A percentile compares a stretch with the other conserved stretches of the same genome.
Evolutionary conservation across 2,888 invertebrate species (phyloP).

Genomic region (Tortrix viridana): DNA sequence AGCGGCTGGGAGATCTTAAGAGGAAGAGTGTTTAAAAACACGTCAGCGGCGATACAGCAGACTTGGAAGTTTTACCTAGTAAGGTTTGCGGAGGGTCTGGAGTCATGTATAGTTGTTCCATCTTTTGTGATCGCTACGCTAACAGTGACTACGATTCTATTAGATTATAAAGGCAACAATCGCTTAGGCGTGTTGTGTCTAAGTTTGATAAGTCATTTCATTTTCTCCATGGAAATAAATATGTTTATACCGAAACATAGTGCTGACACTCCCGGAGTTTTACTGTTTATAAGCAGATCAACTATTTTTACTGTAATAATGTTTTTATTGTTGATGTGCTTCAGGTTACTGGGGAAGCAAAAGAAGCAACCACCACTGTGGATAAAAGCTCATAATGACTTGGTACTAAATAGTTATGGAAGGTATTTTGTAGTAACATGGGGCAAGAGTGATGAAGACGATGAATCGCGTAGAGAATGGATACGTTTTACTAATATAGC

Average conservation of each 20-base stretch:
- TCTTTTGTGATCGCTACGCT: slow-evolving; percentile 17
- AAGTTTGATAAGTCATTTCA: slow-evolving; percentile 52
- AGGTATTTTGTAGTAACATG: slow-evolving; percentile 47
- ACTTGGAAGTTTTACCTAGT: slow-evolving; percentile 14
- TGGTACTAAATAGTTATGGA: slow-evolving; percentile 42
- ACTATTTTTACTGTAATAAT: slow-evolving; percentile 47
- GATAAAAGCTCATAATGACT: slow-evolving; percentile 47
- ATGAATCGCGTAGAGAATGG: slow-evolving; percentile 46
- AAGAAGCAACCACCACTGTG: slow-evolving; percentile 41
- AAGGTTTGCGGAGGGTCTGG: slow-evolving; percentile 17
- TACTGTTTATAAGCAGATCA: slow-evolving; percentile 54
- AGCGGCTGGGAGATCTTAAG: slow-evolving; percentile 17
- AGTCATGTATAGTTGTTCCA: slow-evolving; percentile 21
- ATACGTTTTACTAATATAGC: slow-evolving; percentile 50
- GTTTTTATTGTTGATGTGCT: slow-evolving; percentile 46
- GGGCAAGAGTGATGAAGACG: slow-evolving; percentile 41
- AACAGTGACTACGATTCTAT: slow-evolving; percentile 8
- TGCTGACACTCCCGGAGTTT: slow-evolving; percentile 49
- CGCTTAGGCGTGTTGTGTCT: slow-evolving; percentile 51
- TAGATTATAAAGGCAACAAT: slow-evolving; percentile 17
- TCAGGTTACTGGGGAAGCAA: slow-evolving; percentile 46
- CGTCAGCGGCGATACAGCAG: slow-evolving; percentile 23
- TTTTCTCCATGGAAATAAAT: slow-evolving; percentile 45
- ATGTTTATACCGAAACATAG: slow-evolving; percentile 49
- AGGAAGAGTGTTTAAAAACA: slow-evolving; percentile 6